A percentile compares a stretch with the other conserved stretches of the same genome.
Conservation (phyloP, 2,888 invertebrate species). For the Muscina levida region DNA sequence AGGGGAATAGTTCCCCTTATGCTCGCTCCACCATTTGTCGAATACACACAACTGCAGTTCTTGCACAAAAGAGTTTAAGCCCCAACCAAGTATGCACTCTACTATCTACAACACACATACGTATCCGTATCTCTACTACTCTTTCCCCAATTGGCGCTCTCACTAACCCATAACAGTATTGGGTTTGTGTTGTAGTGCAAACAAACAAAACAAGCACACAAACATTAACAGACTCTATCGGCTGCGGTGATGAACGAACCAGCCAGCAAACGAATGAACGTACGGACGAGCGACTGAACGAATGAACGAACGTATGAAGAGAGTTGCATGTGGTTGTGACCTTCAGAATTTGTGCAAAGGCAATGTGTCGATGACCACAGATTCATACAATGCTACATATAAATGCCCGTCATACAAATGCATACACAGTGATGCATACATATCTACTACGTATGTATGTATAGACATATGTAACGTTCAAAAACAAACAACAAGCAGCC, state of each 20-base stretch:
- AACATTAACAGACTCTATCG: neutral
- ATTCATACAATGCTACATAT: constrained; percentile 71
- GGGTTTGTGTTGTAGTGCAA: neutral
- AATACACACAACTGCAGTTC: constrained; percentile 61
- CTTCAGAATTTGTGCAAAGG: constrained; percentile 81
- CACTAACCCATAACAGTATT: constrained; percentile 10
- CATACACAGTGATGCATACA: no score
- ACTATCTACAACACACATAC: neutral
- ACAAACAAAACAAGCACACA: neutral
- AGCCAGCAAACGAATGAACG: no score
- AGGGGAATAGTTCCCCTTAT: neutral
- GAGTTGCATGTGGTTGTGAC: constrained; percentile 79
- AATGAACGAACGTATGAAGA: constrained; percentile 61
- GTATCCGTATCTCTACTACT: neutral
- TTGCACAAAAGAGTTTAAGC: no score
- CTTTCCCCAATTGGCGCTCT: neutral
- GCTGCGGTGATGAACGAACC: neutral
- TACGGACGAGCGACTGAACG: neutral
- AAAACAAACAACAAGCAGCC: constrained; percentile 53
- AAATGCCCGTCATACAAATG: constrained; percentile 44
- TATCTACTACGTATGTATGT: no score
- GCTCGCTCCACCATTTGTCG: neutral
- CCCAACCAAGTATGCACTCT: no score
- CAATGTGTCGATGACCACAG: constrained; percentile 81
- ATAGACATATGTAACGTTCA: constrained; percentile 29